phyloP scores from a whole-genome alignment of 2,797 vertebrate species.

The Clarias laeviceps region DNA sequence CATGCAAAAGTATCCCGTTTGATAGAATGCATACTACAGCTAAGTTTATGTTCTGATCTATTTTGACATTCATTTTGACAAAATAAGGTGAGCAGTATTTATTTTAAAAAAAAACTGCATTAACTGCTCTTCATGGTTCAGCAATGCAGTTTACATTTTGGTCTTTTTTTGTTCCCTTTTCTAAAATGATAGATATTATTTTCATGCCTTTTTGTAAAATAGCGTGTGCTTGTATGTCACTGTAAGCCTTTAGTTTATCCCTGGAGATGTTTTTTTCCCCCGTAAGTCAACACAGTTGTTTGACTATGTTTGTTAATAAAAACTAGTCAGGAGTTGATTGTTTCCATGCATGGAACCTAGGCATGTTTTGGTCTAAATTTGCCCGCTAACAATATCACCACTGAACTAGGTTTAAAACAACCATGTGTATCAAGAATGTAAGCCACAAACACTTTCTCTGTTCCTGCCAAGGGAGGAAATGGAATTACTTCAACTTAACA shows the following conservation, averaged over 20 bases:
- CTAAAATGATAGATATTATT: background rate
- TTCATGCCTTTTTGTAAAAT: background rate
- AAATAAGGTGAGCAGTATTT: conserved; percentile 1
- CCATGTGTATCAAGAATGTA: conserved; percentile 12
- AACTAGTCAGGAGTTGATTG: background rate
- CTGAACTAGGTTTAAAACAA: background rate
- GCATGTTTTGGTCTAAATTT: background rate
- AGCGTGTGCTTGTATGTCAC: background rate
- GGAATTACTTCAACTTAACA: background rate
- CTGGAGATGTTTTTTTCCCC: background rate
- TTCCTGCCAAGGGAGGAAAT: background rate
- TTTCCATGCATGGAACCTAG: background rate
- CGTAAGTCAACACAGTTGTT: background rate
- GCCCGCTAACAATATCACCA: no score
- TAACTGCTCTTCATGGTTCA: conserved; percentile 9
- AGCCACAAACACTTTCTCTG: conserved; percentile 10
- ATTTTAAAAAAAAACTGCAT: background rate
- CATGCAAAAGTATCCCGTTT: background rate
- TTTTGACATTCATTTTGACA: background rate
- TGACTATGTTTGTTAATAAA: background rate
- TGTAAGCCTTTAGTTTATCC: background rate
- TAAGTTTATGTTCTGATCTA: background rate
- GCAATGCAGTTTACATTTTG: background rate
- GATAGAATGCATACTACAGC: background rate
- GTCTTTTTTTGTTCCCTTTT: background rate